Base-by-base conservation (phyloP, 2,888 invertebrate genomes). In the Fragum sueziense region DNA sequence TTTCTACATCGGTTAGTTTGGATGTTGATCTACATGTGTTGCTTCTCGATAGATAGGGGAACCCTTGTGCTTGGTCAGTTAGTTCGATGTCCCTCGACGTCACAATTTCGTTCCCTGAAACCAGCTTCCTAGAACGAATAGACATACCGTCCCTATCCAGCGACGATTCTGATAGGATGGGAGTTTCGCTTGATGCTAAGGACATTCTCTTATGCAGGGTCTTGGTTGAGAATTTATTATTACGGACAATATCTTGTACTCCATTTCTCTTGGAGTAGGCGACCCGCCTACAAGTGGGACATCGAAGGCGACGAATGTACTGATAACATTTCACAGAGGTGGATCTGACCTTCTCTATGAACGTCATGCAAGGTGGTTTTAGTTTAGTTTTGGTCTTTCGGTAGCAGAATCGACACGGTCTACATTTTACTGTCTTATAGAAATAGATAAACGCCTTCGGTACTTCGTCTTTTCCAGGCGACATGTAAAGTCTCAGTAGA, bases 401-500 rank as follows among this genome's bases (percentile, higher is more conserved):
- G 29, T 61, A 59, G 25, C 68, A 51, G 47, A 59, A 33, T 14
- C 69, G 59, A 47, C 74, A 77, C 33, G 76, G 79, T 1, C 72
- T 59, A n/a, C 74, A 82, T n/a, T 71, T 68, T 14, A 79, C 74
- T 6, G 79, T 34, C 37, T 79, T 76, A 6, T 80, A 41, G 27
- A 78, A 74, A 17, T 73, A 72, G 4, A 80, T 59, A 17, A 83
- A 68, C 65, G 59, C 78, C 47, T 31, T 31, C 2, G 78, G 76
- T n/a, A 84, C 78, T 47, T 80, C 57, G 6, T 65, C 67, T 0
- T 71, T 59, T 27, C 62, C 52, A 7, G 79, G 67, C n/a, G 71
- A 73, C 54, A 77, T 37, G 62, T 80, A 76, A 4, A 84, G 31
- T 22, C 76, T 61, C 34, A 84, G 34, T 14, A 80, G 54, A 4